Evolutionary conservation across 2,888 invertebrate genomes (phyloP).

Genomic region (Dasysyrphus albostriatus): DNA sequence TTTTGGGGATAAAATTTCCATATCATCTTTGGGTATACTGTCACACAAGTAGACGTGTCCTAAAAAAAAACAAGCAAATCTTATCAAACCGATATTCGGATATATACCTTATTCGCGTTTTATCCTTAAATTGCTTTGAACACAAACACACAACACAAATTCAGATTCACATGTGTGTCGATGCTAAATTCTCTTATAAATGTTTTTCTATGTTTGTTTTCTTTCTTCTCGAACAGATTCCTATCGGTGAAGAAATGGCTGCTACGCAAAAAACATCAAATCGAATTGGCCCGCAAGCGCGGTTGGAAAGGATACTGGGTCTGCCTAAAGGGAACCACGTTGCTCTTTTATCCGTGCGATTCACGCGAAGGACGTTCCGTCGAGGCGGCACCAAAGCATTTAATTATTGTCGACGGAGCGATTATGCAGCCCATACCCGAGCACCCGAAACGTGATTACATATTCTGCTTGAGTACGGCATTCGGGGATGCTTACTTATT

Average conservation of each 20-base stretch:
- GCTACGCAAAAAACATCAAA: conserved; percentile 97
- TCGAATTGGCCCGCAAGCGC: conserved; percentile 96
- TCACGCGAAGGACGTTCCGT: conserved; percentile 95
- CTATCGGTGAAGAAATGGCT: conserved; percentile 99
- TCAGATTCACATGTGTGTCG: conserved; percentile 17
- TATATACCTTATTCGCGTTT: conserved; percentile 37
- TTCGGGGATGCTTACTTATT: conserved; percentile 99
- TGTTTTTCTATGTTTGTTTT: conserved; percentile 74
- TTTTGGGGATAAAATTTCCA: conserved; percentile 52
- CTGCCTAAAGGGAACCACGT: conserved; percentile 97
- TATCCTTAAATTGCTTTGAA: conserved; percentile 17
- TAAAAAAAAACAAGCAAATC: conserved; percentile 24
- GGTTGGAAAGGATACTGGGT: conserved; percentile 99
- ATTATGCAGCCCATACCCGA: conserved; percentile 99
- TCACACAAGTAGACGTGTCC: conserved; percentile 22
- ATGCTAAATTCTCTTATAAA: conserved; percentile 37
- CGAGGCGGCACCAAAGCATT: conserved; percentile 96
- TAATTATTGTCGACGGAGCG: conserved; percentile 97
- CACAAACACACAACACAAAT: neutral
- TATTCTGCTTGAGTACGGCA: conserved; percentile 98
- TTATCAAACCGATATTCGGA: conserved; percentile 14
- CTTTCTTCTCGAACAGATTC: conserved; percentile 88
- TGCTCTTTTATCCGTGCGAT: conserved; percentile 98
- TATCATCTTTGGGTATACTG: conserved; percentile 25
- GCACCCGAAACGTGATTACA: conserved; percentile 98